Conservation (phyloP, 2,888 invertebrate species). For the Drosophila peninsularis region DNA sequence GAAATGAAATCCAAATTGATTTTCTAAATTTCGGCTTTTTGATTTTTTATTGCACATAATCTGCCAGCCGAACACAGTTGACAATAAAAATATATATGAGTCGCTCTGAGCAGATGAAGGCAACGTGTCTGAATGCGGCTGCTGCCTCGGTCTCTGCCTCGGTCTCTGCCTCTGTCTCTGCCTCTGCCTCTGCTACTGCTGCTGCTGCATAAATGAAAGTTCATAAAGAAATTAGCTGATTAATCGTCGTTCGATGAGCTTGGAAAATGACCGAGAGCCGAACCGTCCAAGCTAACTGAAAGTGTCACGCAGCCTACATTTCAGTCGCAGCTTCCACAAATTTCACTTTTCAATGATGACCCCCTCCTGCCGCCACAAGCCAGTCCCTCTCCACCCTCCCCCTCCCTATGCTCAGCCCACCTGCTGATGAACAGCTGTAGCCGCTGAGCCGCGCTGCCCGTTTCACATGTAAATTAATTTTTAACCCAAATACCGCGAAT, state of each 20-base stretch:
- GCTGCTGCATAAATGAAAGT: slow-evolving; percentile 75
- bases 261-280: slow-evolving; percentile 71
- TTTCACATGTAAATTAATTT: slow-evolving; percentile 82
- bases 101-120: slow-evolving; percentile 5
- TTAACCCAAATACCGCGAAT: slow-evolving; percentile 83
- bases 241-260: slow-evolving; percentile 80
- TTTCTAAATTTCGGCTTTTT: slow-evolving; percentile 67
- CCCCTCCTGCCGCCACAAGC: slow-evolving; percentile 2
- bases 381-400: neutral
- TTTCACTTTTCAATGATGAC: slow-evolving; percentile 79
- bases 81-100: slow-evolving; percentile 48
- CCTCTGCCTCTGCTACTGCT: slow-evolving; percentile 28
- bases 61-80: slow-evolving; percentile 41
- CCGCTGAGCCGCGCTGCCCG: slow-evolving; percentile 47
- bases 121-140: slow-evolving; percentile 20
- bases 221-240: slow-evolving; percentile 81
- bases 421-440: slow-evolving; percentile 31
- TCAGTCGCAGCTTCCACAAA: slow-evolving; percentile 62
- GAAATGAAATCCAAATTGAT: slow-evolving; percentile 69
- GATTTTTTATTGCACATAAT: slow-evolving; percentile 62
- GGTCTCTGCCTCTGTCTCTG: slow-evolving; percentile 24
- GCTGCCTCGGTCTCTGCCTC: neutral
- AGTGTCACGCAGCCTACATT: slow-evolving; percentile 80
- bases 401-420: slow-evolving; percentile 1
- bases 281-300: slow-evolving; percentile 60